Evolutionary conservation across 2,113 vertebrate genomes (phyloP).

Genomic region (Aegithalos caudatus): DNA sequence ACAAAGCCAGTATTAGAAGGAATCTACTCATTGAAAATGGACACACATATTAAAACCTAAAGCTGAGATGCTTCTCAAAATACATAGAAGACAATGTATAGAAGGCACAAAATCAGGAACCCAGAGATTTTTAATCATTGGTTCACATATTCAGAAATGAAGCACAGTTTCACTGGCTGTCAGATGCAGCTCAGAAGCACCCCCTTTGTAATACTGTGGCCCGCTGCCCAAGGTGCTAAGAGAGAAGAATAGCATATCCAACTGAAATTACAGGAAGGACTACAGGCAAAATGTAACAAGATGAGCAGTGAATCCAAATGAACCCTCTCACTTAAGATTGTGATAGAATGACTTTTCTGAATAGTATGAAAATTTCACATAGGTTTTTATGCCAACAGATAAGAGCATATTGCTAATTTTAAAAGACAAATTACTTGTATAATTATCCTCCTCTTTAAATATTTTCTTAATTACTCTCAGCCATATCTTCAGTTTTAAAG

Average conservation of each 20-base stretch:
- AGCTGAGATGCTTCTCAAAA: neutral
- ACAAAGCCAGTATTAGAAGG: neutral
- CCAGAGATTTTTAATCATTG: neutral
- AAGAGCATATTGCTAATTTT: constrained; percentile 33
- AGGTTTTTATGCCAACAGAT: constrained; percentile 25
- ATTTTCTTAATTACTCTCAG: constrained; percentile 24
- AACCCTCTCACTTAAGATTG: neutral
- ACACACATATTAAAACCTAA: neutral
- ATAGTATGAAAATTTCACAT: neutral
- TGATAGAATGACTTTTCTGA: neutral
- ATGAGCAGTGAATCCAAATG: constrained; percentile 36
- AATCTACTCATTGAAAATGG: neutral
- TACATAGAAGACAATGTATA: neutral
- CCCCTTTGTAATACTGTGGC: neutral
- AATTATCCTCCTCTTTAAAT: constrained; percentile 23
- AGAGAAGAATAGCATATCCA: neutral
- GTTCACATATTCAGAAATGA: neutral
- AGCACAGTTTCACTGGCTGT: neutral
- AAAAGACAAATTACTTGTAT: constrained; percentile 41
- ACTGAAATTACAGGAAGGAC: neutral
- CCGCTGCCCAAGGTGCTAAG: neutral
- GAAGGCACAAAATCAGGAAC: neutral
- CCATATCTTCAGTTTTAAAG: constrained; percentile 32
- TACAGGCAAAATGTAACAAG: constrained; percentile 9
- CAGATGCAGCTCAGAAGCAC: neutral